These are phyloP conservation scores for Drosophila bifasciata DNA, from an alignment of 1,140 invertebrate species.

Conservation along the genomic window DNA sequence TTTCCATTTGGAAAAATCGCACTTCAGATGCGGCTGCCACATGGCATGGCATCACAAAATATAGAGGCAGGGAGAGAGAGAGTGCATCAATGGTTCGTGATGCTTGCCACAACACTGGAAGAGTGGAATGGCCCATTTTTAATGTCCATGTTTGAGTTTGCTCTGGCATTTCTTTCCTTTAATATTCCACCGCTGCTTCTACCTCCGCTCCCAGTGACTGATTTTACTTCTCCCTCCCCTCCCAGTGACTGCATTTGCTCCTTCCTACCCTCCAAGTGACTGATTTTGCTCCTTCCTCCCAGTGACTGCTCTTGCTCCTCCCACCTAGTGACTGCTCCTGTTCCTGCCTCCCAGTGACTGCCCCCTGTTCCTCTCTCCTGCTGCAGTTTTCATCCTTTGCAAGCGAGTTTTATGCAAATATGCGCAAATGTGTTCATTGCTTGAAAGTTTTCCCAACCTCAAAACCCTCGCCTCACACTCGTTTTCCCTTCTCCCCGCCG, in stretches of 20 bases:
- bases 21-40: slow-evolving; percentile 2
- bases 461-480: neutral
- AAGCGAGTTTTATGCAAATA: slow-evolving; percentile 80
- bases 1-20: slow-evolving; percentile 30
- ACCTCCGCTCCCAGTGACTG: neutral
- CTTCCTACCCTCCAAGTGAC: neutral
- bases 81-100: slow-evolving; percentile 42
- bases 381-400: slow-evolving; percentile 43
- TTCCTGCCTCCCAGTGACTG: neutral
- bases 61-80: neutral
- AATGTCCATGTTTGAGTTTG: slow-evolving; percentile 57
- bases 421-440: slow-evolving; percentile 80
- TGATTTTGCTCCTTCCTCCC: neutral
- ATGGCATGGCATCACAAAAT: too few relatives aligned
- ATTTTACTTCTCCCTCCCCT: neutral
- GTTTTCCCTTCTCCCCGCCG: neutral
- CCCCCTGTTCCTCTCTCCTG: neutral
- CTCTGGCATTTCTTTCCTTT: slow-evolving; percentile 38
- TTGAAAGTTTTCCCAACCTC: slow-evolving; percentile 59
- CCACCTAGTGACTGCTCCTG: neutral
- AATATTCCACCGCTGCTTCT: neutral
- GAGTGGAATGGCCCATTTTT: slow-evolving; percentile 31
- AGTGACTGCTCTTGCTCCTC: neutral
- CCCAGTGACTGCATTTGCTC: neutral
- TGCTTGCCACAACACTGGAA: neutral